Evolutionary conservation across 1,140 invertebrate genomes (phyloP).

Genomic region (Patella vulgata): DNA sequence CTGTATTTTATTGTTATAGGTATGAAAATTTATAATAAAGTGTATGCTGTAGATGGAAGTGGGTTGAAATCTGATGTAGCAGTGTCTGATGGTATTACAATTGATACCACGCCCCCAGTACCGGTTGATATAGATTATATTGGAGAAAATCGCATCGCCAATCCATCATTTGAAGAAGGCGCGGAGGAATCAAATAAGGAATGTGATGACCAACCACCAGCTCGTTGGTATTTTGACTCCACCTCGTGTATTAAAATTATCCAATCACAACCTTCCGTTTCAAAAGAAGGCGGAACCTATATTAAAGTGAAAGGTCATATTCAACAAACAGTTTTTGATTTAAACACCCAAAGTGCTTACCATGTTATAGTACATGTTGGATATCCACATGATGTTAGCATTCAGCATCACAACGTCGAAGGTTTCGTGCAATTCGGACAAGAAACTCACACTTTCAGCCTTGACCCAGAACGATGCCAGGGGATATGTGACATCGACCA

Average conservation of each 20-base stretch:
- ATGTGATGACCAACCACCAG: constrained; percentile 16
- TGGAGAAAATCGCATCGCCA: constrained; percentile 30
- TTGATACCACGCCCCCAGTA: constrained; percentile 40
- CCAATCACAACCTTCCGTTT: neutral
- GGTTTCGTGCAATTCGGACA: constrained; percentile 15
- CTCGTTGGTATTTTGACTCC: constrained; percentile 12
- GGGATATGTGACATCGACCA: constrained; percentile 9
- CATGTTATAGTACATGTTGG: constrained; percentile 14
- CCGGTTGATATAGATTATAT: constrained; percentile 16
- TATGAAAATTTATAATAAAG: constrained; percentile 34
- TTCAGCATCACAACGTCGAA: constrained; percentile 14
- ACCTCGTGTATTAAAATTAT: constrained; percentile 3
- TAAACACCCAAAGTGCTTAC: constrained; percentile 2
- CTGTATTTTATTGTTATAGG: constrained; percentile 30
- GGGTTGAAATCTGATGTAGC: constrained; percentile 33
- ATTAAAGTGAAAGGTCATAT: constrained; percentile 11
- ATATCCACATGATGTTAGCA: constrained; percentile 11
- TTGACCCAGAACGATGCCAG: constrained; percentile 14
- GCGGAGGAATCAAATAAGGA: constrained; percentile 12
- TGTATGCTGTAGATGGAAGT: constrained; percentile 41
- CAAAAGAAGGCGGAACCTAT: constrained; percentile 10
- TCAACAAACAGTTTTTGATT: constrained; percentile 4
- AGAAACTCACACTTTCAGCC: constrained; percentile 12
- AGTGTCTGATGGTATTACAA: constrained; percentile 44
- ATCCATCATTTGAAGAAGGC: constrained; percentile 43